Evolutionary conservation across 37 sponge, comb jelly and placozoan genomes (phyloP), one percentile per base, ranked within the genome.

Genomic region (Spongilla lacustris): DNA sequence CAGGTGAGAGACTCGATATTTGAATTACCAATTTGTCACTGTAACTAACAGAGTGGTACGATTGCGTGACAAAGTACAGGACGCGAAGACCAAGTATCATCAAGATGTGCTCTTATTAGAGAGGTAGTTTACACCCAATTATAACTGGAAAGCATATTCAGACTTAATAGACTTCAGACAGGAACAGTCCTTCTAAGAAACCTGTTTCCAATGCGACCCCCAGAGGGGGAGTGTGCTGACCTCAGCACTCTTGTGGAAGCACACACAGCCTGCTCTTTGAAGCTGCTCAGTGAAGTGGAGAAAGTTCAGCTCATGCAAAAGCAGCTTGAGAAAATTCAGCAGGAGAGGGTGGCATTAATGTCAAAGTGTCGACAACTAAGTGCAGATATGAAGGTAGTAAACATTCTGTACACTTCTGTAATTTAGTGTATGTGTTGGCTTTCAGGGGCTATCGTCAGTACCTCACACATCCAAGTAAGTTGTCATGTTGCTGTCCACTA

Each of bases 51-150:
- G 87, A 67, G 13, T 87, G 25, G 28, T 10, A 25, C 36, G 58
- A 67, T 75, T 87, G 25, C 46, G 75, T 67, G 41, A 73, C 37
- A 75, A 74, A 66, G 21, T 87, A 48, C 19, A 66, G 14, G 30
- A 67, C 0, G 12, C 35, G 31, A 80, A 73, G 75, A 24, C 48
- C 17, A 41, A 50, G 24, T 46, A 58, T 38, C 4, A 28, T 31
- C 81, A 81, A 27, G 68, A 87, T 74, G 46, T 30, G 69, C 82
- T 67, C 37, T 32, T 87, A 36, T 38, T 80, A 19, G 81, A 87
- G 67, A 76, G 82, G 87, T 81, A 74, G 0, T 19, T 4, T 23
- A 58, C 19, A 1, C 22, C 48, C 10, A 9, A 58, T 17, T 58
- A 17, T 58, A 58, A 17, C 12, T 58, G n/a, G n/a, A 58, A 58